Conservation (phyloP, 92 coral and sea anemone species). For the Umimayanthus chanpuru region DNA sequence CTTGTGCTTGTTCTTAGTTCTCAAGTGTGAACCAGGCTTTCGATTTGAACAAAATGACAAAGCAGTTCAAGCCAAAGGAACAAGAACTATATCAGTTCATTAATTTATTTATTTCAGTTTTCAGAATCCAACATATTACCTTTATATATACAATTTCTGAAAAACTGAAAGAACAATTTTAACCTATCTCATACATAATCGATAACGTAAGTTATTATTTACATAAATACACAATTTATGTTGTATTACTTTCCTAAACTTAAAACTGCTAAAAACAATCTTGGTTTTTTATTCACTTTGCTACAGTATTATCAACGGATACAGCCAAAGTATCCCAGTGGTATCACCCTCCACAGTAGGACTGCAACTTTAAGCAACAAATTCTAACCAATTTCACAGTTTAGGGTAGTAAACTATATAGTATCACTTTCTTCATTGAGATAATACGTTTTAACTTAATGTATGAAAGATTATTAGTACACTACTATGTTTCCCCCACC, state of each 20-base stretch:
- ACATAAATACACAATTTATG: constrained; percentile 6
- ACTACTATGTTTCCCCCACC: too few relatives aligned
- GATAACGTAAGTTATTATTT: background rate
- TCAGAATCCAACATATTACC: constrained; percentile 4
- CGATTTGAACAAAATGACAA: too few relatives aligned
- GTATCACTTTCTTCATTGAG: too few relatives aligned
- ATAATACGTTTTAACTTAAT: too few relatives aligned
- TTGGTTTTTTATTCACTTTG: background rate
- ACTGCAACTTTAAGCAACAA: too few relatives aligned
- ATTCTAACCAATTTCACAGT: too few relatives aligned
- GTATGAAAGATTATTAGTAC: too few relatives aligned
- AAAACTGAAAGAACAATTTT: background rate
- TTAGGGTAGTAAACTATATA: too few relatives aligned
- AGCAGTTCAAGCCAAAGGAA: background rate
- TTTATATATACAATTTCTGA: constrained; percentile 13
- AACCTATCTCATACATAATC: constrained; percentile 4
- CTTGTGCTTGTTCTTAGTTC: too few relatives aligned
- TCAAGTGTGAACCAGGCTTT: too few relatives aligned
- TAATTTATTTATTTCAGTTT: constrained; percentile 26
- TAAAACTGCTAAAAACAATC: background rate
- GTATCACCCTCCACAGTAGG: too few relatives aligned
- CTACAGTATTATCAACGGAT: background rate
- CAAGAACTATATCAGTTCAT: background rate
- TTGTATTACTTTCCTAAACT: background rate
- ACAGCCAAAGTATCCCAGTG: too few relatives aligned